Evolutionary conservation across 2,113 vertebrate species (phyloP).

Genomic region (Hemichromis elongatus): DNA sequence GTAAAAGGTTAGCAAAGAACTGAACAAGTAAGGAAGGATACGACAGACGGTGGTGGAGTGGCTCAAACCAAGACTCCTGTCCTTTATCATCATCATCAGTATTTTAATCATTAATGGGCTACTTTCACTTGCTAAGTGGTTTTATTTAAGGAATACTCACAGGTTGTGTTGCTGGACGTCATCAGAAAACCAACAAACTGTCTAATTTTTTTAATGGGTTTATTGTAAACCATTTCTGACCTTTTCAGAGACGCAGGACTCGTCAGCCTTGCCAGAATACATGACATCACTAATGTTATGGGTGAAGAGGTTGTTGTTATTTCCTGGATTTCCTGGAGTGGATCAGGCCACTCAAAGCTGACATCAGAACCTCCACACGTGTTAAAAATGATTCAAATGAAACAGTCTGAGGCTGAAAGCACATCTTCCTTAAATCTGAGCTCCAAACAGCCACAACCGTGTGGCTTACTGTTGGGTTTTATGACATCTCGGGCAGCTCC

Average conservation of each 20-base stretch:
- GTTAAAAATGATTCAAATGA: background rate
- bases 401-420: background rate
- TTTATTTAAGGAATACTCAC: background rate
- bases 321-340: background rate
- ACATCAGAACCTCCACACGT: background rate
- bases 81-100: background rate
- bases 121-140: background rate
- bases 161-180: background rate
- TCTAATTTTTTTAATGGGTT: background rate
- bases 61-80: background rate
- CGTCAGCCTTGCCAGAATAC: background rate
- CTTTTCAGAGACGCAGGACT: background rate
- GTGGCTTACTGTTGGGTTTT: background rate
- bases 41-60: background rate
- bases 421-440: background rate
- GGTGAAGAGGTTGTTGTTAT: background rate
- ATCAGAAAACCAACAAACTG: background rate
- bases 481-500: background rate
- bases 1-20: background rate
- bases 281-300: background rate
- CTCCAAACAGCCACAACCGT: background rate
- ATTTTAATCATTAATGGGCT: background rate
- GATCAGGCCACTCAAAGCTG: background rate
- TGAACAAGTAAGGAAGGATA: background rate
- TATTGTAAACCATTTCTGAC: background rate